Conservation (phyloP, 2,113 vertebrate genomes). For the Pitta sordida region DNA sequence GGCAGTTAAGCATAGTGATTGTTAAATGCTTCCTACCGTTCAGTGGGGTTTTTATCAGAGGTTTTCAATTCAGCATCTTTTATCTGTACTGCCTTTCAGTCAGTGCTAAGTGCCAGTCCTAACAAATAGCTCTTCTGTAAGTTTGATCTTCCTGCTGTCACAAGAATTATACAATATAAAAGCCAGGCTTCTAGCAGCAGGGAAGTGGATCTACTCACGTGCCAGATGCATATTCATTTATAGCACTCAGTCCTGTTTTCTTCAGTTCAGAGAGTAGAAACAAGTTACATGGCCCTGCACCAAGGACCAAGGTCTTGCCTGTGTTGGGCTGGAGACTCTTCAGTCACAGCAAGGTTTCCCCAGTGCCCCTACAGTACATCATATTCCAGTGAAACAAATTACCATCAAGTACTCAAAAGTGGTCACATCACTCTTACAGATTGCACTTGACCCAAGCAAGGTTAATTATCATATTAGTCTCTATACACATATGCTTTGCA, state of each 20-base stretch:
- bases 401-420: not conserved
- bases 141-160: not conserved
- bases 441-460: not conserved
- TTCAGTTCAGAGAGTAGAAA: not conserved
- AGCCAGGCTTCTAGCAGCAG: not conserved
- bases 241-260: not conserved
- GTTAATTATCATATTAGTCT: not conserved
- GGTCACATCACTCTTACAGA: not conserved
- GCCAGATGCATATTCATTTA: not conserved
- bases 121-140: not conserved
- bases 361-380: not conserved
- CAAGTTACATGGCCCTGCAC: not conserved
- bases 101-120: not conserved
- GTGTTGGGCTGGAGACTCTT: not conserved
- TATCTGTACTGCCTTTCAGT: not conserved
- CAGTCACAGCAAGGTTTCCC: not conserved
- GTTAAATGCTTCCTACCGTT: constrained; percentile 25
- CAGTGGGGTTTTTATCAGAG: not conserved
- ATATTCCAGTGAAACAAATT: not conserved
- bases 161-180: not conserved
- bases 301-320: not conserved
- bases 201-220: not conserved
- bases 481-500: not conserved
- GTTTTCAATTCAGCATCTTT: constrained; percentile 26
- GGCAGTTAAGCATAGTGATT: constrained; percentile 3